Percentiles rank a stretch among this genome's conserved stretches.
Evolutionary conservation across 2,113 vertebrate genomes (phyloP).

Genomic region (Sylvia atricapilla): DNA sequence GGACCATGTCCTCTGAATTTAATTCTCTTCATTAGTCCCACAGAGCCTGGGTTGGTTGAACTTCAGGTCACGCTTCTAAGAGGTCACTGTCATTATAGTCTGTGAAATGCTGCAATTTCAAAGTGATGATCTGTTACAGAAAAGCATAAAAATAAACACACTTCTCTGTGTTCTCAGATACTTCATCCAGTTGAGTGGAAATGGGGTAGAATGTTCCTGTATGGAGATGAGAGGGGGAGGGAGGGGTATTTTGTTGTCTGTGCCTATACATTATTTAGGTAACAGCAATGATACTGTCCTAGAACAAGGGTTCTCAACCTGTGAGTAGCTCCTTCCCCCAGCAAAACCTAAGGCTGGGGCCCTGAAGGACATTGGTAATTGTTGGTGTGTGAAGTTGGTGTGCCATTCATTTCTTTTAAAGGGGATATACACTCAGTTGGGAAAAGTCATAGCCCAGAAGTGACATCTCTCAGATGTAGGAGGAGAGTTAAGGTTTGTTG

Average conservation of each 20-base stretch:
- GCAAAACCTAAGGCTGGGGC: not conserved
- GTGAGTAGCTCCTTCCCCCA: not conserved
- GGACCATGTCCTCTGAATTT: not conserved
- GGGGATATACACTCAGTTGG: not conserved
- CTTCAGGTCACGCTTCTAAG: not conserved
- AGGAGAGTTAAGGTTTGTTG: not conserved
- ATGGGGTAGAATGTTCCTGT: not conserved
- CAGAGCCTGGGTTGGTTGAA: constrained; percentile 21
- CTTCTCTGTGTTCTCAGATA: not conserved
- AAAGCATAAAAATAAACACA: constrained; percentile 10
- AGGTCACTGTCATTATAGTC: not conserved
- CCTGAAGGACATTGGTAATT: not conserved
- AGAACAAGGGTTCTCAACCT: constrained; percentile 61
- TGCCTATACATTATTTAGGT: not conserved
- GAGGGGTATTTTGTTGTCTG: not conserved
- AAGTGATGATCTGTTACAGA: not conserved
- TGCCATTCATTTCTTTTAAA: not conserved
- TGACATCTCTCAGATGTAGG: not conserved
- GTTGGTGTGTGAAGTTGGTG: not conserved
- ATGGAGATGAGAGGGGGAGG: not conserved
- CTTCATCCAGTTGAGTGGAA: not conserved
- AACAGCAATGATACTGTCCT: not conserved
- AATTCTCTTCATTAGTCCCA: not conserved
- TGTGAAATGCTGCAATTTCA: not conserved
- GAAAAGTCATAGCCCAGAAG: not conserved